A percentile compares a stretch with the other conserved stretches of the same genome.
These are phyloP conservation scores for Amphilophus citrinellus DNA, from an alignment of 2,113 vertebrate genomes.

Conservation along the genomic window DNA sequence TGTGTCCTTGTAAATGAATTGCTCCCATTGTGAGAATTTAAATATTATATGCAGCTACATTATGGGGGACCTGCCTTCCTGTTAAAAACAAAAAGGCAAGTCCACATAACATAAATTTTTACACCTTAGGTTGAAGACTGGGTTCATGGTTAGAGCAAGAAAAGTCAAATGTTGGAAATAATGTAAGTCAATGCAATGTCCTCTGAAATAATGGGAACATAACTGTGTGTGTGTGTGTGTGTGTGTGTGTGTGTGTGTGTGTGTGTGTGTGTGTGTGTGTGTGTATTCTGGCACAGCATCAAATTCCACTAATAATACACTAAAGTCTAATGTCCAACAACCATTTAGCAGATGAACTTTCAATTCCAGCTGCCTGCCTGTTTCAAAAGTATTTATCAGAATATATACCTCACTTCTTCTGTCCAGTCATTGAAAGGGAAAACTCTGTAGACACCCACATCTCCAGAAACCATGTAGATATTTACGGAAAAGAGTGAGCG, in stretches of 20 bases:
- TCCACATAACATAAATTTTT: neutral
- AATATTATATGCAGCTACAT: neutral
- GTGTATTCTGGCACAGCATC: neutral
- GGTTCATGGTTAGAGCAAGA: neutral
- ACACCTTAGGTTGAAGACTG: neutral
- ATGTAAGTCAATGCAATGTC: neutral
- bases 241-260: no score
- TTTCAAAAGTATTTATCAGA: neutral
- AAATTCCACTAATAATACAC: neutral
- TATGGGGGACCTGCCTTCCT: neutral
- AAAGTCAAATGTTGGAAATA: neutral
- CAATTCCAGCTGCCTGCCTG: neutral
- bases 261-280: no score
- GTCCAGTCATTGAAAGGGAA: constrained; percentile 66
- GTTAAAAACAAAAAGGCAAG: neutral
- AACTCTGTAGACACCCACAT: constrained; percentile 59
- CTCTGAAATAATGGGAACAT: neutral
- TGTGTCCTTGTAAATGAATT: neutral
- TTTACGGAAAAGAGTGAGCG: constrained; percentile 19
- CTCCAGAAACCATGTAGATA: constrained; percentile 62
- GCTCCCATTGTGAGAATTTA: neutral
- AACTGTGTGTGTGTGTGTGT: neutral
- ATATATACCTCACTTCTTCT: constrained; percentile 56
- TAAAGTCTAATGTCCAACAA: neutral
- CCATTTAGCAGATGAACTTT: neutral